Percentiles rank a stretch among this genome's conserved stretches.
Conservation (phyloP, 2,888 invertebrate species). For the Tinea trinotella region DNA sequence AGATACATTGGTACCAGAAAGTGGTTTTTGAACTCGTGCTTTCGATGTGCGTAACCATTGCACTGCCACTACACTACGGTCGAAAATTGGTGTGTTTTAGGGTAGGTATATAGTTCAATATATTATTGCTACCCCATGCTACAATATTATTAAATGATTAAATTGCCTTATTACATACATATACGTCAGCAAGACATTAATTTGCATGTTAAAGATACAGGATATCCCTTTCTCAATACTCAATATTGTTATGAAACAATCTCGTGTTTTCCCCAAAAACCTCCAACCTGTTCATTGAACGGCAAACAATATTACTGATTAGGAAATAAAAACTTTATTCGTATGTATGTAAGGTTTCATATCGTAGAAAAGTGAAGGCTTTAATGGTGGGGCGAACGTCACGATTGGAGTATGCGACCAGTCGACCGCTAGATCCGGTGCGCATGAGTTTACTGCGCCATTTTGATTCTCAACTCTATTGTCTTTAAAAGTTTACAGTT, state of each 20-base stretch:
- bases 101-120: too few species aligned
- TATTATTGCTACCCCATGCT: too few species aligned
- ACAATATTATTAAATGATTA: too few species aligned
- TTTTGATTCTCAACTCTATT: slow-evolving; percentile 27
- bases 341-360: slow-evolving; percentile 24
- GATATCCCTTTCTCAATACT: slow-evolving; percentile 12
- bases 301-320: slow-evolving; percentile 26
- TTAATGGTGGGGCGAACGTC: slow-evolving; percentile 32
- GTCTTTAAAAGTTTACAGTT: neutral
- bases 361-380: slow-evolving; percentile 23
- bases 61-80: too few species aligned
- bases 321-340: slow-evolving; percentile 12
- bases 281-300: slow-evolving; percentile 41
- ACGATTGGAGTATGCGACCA: slow-evolving; percentile 45
- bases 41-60: too few species aligned
- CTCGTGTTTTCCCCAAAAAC: slow-evolving; percentile 49
- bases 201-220: slow-evolving; percentile 2
- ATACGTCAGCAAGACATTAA: neutral
- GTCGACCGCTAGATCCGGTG: slow-evolving; percentile 53
- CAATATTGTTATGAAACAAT: slow-evolving; percentile 31
- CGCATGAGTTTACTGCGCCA: slow-evolving; percentile 37
- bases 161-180: too few species aligned
- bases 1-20: too few species aligned
- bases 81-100: too few species aligned
- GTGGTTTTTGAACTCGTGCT: too few species aligned